Evolutionary conservation across 2,797 vertebrate genomes (phyloP).

Genomic region (Enteromius afrohamiltoni): DNA sequence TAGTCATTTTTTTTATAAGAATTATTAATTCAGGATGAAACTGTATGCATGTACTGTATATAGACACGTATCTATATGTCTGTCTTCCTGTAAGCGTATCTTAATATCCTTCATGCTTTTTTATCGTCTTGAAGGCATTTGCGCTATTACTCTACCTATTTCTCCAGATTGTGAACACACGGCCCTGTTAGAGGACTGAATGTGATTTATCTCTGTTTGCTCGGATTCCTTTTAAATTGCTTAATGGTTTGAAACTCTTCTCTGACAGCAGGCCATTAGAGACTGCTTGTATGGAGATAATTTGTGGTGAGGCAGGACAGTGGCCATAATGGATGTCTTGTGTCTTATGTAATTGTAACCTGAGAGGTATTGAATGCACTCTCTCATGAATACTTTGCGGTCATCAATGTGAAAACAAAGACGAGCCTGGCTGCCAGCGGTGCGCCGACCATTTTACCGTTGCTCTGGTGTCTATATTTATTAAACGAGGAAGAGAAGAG

Average conservation of each 20-base stretch:
- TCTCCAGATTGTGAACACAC: conserved; percentile 57
- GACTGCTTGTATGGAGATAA: conserved; percentile 70
- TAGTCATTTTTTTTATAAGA: not conserved
- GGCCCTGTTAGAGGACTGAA: conserved; percentile 65
- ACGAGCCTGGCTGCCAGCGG: conserved; percentile 46
- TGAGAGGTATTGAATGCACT: conserved; percentile 68
- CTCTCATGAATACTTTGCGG: conserved; percentile 59
- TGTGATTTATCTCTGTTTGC: conserved; percentile 72
- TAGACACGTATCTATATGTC: not conserved
- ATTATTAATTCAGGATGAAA: not conserved
- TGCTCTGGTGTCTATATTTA: conserved; percentile 41
- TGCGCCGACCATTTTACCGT: conserved; percentile 50
- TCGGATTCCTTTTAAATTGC: conserved; percentile 74
- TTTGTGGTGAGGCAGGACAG: conserved; percentile 67
- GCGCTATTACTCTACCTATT: conserved; percentile 43
- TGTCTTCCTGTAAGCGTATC: not conserved
- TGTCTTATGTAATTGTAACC: conserved; percentile 67
- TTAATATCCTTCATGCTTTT: conserved; percentile 27
- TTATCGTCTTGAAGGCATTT: conserved; percentile 44
- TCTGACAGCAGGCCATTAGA: conserved; percentile 72
- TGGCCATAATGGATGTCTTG: conserved; percentile 71
- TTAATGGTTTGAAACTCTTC: conserved; percentile 76
- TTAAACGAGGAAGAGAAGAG: conserved; percentile 23
- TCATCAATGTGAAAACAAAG: conserved; percentile 60
- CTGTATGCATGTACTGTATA: not conserved